Conservation (phyloP, 2,888 invertebrate genomes). For the Chelonus formosanus region DNA sequence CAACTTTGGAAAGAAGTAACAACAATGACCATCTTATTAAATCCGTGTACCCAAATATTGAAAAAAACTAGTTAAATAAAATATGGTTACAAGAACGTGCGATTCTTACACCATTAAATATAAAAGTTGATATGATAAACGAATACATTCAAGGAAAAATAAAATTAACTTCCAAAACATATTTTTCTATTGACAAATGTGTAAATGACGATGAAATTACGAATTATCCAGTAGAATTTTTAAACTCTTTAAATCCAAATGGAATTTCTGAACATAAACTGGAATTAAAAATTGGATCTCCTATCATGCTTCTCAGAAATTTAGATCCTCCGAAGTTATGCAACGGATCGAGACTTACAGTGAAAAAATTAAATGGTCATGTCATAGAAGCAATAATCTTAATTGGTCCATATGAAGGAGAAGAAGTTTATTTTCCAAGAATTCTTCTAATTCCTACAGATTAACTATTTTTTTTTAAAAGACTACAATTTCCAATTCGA, state of each 20-base stretch:
- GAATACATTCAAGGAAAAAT: too few relatives aligned
- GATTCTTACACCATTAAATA: too few relatives aligned
- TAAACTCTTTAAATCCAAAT: conserved; percentile 48
- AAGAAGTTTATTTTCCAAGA: conserved; percentile 38
- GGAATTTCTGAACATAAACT: conserved; percentile 47
- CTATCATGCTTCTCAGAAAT: conserved; percentile 40
- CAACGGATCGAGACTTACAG: conserved; percentile 36
- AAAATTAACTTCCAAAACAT: too few relatives aligned
- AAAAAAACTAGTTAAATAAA: too few relatives aligned
- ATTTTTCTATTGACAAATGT: too few relatives aligned
- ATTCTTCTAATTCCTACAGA: conserved; percentile 43
- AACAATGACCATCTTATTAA: too few relatives aligned
- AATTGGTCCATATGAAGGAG: conserved; percentile 36
- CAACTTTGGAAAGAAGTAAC: conserved; percentile 29
- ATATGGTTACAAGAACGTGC: too few relatives aligned
- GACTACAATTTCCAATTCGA: conserved; percentile 43
- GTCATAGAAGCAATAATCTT: conserved; percentile 50
- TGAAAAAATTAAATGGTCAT: conserved; percentile 47
- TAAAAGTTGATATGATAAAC: too few relatives aligned
- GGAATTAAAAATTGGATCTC: conserved; percentile 39
- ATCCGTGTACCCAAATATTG: too few relatives aligned
- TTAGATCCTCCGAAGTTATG: conserved; percentile 40
- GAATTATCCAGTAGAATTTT: conserved; percentile 46
- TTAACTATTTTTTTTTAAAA: too few relatives aligned
- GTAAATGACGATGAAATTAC: conserved; percentile 34